phyloP scores from a whole-genome alignment of 1,140 invertebrate genomes.

The Leptonema lineaticorne region DNA sequence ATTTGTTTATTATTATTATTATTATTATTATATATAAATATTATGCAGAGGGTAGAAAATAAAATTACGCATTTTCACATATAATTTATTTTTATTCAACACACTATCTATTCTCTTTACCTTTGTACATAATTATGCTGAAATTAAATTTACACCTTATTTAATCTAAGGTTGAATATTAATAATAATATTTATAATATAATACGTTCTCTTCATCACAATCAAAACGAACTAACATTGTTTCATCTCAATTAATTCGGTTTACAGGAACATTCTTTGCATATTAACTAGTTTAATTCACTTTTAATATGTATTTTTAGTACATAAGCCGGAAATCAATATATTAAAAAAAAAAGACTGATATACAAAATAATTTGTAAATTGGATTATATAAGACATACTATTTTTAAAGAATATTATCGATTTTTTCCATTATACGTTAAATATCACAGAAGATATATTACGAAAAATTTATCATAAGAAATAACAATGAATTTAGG shows the following conservation, averaged over 20 bases:
- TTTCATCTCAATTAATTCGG: conserved; percentile 31
- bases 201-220: conserved; percentile 12
- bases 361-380: too few relatives aligned
- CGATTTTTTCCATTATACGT: too few relatives aligned
- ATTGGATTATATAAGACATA: too few relatives aligned
- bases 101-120: conserved; percentile 29
- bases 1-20: background rate
- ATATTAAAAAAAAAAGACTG: too few relatives aligned
- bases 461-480: too few relatives aligned
- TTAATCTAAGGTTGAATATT: background rate
- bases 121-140: conserved; percentile 35
- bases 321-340: too few relatives aligned
- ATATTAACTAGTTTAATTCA: background rate
- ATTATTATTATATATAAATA: background rate
- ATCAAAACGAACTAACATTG: conserved; percentile 12
- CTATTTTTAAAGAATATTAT: too few relatives aligned
- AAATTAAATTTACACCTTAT: conserved; percentile 16
- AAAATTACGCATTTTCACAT: conserved; percentile 31
- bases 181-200: background rate
- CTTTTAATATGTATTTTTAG: too few relatives aligned
- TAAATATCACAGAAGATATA: too few relatives aligned
- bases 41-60: background rate
- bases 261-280: conserved; percentile 34
- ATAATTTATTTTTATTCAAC: conserved; percentile 38
- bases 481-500: too few relatives aligned